Evolutionary conservation across 2,113 vertebrate species (phyloP).

Genomic region (pig (Sus scrofa)): DNA sequence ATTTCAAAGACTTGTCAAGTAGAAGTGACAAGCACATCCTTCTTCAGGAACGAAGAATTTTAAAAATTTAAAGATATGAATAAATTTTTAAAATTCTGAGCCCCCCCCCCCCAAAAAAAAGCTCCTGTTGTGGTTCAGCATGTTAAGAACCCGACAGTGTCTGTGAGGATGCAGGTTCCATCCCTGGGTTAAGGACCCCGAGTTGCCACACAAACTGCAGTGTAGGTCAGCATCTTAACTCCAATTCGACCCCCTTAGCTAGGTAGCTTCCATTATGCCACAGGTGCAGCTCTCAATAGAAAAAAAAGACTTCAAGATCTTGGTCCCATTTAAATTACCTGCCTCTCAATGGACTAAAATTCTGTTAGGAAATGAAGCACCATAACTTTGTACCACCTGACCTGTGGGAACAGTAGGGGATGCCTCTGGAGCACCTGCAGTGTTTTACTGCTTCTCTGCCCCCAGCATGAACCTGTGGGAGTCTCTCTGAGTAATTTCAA

Average conservation of each 20-base stretch:
- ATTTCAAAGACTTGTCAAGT: not conserved
- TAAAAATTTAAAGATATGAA: too few species aligned
- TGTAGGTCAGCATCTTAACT: too few species aligned
- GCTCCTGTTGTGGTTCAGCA: too few species aligned
- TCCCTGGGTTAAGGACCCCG: too few species aligned
- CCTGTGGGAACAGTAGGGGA: not conserved
- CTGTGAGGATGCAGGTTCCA: too few species aligned
- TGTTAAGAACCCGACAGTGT: too few species aligned
- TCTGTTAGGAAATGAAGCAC: not conserved
- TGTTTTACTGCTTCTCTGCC: not conserved
- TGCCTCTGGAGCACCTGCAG: not conserved
- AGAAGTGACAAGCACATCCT: not conserved
- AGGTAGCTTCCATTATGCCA: too few species aligned
- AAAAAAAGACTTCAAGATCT: not conserved
- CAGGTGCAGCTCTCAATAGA: too few species aligned
- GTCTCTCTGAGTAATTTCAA: accelerated
- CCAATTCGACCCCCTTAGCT: too few species aligned
- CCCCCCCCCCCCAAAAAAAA: too few species aligned
- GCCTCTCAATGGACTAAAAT: not conserved
- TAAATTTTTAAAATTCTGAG: too few species aligned
- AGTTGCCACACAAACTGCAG: too few species aligned
- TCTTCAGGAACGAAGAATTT: not conserved
- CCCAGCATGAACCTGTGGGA: accelerated
- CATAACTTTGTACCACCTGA: not conserved
- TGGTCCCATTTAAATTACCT: not conserved